A percentile compares a stretch with the other conserved stretches of the same genome.
These are phyloP conservation scores for Gnatocerus cornutus DNA, from an alignment of 2,888 invertebrate species.

Conservation along the genomic window DNA sequence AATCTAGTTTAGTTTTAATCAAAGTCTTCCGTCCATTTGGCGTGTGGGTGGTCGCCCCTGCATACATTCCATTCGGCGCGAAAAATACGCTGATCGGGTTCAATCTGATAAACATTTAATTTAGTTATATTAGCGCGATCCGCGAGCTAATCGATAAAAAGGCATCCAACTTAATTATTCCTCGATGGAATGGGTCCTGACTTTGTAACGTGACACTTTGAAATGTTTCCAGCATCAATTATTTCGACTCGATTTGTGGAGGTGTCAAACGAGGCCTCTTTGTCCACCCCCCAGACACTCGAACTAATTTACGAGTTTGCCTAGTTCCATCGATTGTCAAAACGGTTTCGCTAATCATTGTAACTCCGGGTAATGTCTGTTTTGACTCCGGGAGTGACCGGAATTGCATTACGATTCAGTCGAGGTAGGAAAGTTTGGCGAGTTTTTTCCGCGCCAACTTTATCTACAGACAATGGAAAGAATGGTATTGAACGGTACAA, in stretches of 20 bases:
- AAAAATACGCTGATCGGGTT: conserved; percentile 7
- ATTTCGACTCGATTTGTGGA: conserved; percentile 42
- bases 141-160: conserved; percentile 20
- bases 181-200: conserved; percentile 15
- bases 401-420: conserved; percentile 52
- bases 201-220: conserved; percentile 37
- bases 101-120: conserved; percentile 30
- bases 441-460: conserved; percentile 29
- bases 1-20: too few species aligned
- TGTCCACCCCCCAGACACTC: conserved; percentile 35
- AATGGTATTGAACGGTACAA: conserved; percentile 42
- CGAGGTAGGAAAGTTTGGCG: conserved; percentile 35
- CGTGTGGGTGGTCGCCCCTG: too few species aligned
- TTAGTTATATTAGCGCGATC: conserved; percentile 6
- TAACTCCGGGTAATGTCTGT: conserved; percentile 34
- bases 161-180: conserved; percentile 24
- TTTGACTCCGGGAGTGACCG: conserved; percentile 45
- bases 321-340: conserved; percentile 45
- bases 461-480: conserved; percentile 38
- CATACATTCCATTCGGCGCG: conserved; percentile 4
- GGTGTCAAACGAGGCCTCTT: conserved; percentile 30
- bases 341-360: conserved; percentile 11
- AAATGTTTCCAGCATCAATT: conserved; percentile 46
- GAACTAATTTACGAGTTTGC: conserved; percentile 52
- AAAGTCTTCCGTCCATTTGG: too few species aligned